Base-by-base conservation (phyloP, 2,797 vertebrate genomes). In the Antennarius maculatus region DNA sequence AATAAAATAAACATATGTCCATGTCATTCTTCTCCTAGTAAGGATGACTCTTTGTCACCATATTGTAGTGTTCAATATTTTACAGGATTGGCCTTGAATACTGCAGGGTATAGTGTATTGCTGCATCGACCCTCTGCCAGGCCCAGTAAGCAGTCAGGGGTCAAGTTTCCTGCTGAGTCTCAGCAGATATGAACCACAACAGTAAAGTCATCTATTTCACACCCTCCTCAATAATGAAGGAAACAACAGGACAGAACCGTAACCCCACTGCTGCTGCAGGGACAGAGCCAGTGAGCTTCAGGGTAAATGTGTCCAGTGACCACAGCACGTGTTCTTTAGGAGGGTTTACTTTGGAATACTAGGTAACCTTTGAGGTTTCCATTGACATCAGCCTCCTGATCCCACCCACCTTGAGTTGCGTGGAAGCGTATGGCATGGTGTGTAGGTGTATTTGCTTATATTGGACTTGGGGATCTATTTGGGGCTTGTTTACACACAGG, bases 171-270 rank as follows among this genome's bases (percentile, higher is more conserved):
- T 41, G 10, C 39, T 41, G 39, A 41, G 68, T 55, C 69, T 84
- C 52, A 71, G 78, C 76, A 68, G 70, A 86, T 76, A 73, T 37
- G 39, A 74, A 62, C 53, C 64, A 16, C 64, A 55, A 53, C 28
- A 72, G 58, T 60, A 64, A 81, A 79, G 76, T 74, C 80, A 78
- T 61, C 70, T 59, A 51, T 76, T 66, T 71, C 51, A 80, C 63
- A 76, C 23, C 69, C 67, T 68, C 51, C 54, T 87, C 75, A 85
- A 86, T 86, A 82, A 89, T 85, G 68, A 80, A 84, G 68, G 56
- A 77, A 63, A 76, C 66, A 58, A 54, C 61, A 66, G 72, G 17
- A 63, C 53, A 81, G 61, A 54, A 23, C 23, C 23, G 68, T 37
- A 27, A 59, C 50, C 43, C 58, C 50, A 34, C 39, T 27, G 54